Percentiles rank a stretch among this genome's conserved stretches.
These are phyloP conservation scores for Phenganax subtilis DNA, from an alignment of 92 coral and sea anemone genomes.

Conservation along the genomic window DNA sequence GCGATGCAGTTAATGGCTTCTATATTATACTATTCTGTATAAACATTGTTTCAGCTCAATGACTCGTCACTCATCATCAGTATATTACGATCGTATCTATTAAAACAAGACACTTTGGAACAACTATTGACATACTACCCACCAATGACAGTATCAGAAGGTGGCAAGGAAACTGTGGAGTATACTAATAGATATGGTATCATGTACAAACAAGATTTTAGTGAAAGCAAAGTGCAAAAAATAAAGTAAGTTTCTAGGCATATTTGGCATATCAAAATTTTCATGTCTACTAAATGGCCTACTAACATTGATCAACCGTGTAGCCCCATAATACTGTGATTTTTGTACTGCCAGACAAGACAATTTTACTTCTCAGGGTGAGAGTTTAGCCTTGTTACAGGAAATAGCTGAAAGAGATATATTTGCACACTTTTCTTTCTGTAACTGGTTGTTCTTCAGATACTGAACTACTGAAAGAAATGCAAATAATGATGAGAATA, in stretches of 20 bases:
- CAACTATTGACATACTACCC: constrained; percentile 75
- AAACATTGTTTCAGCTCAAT: constrained; percentile 53
- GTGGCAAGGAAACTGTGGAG: constrained; percentile 68
- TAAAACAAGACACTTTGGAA: constrained; percentile 68
- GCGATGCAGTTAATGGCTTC: not conserved
- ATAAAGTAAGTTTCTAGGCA: constrained; percentile 57
- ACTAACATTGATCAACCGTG: no score
- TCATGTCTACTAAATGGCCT: no score
- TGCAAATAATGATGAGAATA: no score
- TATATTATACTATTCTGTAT: not conserved
- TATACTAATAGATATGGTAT: constrained; percentile 75
- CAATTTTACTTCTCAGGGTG: no score
- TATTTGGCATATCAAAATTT: no score
- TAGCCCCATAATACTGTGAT: no score
- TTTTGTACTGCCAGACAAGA: no score
- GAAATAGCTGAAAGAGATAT: no score
- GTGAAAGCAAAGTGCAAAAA: constrained; percentile 59
- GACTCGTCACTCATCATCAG: constrained; percentile 96
- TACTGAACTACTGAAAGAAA: no score
- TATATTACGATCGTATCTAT: constrained; percentile 59
- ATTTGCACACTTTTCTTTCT: no score
- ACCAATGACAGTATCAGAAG: constrained; percentile 59
- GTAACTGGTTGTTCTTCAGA: no score
- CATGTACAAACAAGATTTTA: constrained; percentile 66
- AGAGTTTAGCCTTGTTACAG: no score